These are phyloP conservation scores for Rhinoraja longicauda DNA, from an alignment of 2,797 vertebrate genomes.

Conservation along the genomic window DNA sequence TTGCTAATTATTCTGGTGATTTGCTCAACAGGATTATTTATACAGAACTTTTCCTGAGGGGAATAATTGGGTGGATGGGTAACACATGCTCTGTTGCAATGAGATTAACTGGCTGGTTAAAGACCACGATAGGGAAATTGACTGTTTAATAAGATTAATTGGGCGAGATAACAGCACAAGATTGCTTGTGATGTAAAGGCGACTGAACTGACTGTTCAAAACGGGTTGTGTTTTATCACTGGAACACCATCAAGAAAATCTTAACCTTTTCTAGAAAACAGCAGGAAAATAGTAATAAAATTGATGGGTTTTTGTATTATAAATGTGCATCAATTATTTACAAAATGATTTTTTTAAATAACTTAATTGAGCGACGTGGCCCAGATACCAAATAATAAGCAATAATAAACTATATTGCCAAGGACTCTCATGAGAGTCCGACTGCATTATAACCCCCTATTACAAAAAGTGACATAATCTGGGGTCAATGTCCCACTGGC, in stretches of 20 bases:
- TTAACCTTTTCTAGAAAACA: background rate
- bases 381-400: background rate
- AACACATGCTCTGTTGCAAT: background rate
- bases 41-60: background rate
- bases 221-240: background rate
- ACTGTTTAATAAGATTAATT: background rate
- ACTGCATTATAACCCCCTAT: too few species aligned
- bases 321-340: background rate
- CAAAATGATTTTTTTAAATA: background rate
- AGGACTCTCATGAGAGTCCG: background rate
- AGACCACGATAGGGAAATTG: background rate
- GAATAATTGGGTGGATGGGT: background rate
- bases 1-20: background rate
- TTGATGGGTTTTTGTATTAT: background rate
- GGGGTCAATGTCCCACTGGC: too few species aligned
- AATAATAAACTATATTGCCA: background rate
- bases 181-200: background rate
- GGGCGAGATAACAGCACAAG: background rate
- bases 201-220: background rate
- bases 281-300: background rate
- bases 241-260: background rate
- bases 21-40: background rate
- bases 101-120: background rate
- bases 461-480: too few species aligned
- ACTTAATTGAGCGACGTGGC: background rate